A percentile compares a stretch with the other conserved stretches of the same genome.
Evolutionary conservation across 2,113 vertebrate species (phyloP).

Genomic region (Rousettus leschenaultii): DNA sequence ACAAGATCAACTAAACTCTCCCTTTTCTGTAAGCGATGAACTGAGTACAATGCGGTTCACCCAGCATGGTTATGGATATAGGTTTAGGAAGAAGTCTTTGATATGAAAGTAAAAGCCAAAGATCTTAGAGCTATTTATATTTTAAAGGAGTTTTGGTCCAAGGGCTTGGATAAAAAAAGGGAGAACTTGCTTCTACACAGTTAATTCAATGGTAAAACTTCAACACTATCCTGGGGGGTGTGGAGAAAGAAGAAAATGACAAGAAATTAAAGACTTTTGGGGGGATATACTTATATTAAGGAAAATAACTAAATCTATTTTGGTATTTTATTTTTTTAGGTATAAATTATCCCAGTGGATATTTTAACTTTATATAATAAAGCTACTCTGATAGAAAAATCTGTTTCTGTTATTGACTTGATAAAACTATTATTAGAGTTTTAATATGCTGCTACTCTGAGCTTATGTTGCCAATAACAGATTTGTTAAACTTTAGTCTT

Average conservation of each 20-base stretch:
- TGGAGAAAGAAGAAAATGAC: conserved; percentile 17
- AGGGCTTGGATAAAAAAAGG: background rate
- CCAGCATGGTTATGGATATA: conserved; percentile 38
- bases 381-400: background rate
- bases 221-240: background rate
- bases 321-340: conserved; percentile 48
- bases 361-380: conserved; percentile 56
- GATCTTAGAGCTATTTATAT: conserved; percentile 38
- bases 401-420: background rate
- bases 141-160: conserved; percentile 38
- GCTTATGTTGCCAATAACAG: background rate
- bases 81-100: conserved; percentile 50
- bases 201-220: conserved; percentile 56
- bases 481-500: background rate
- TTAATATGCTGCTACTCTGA: background rate
- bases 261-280: background rate
- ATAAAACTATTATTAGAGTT: background rate
- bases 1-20: background rate
- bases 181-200: background rate
- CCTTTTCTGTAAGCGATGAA: background rate
- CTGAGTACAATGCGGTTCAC: background rate
- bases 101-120: conserved; percentile 27
- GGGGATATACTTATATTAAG: background rate
- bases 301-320: conserved; percentile 30
- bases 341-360: background rate